These are phyloP conservation scores for Delichon dasypus DNA, from an alignment of 2,797 vertebrate species.

Conservation along the genomic window DNA sequence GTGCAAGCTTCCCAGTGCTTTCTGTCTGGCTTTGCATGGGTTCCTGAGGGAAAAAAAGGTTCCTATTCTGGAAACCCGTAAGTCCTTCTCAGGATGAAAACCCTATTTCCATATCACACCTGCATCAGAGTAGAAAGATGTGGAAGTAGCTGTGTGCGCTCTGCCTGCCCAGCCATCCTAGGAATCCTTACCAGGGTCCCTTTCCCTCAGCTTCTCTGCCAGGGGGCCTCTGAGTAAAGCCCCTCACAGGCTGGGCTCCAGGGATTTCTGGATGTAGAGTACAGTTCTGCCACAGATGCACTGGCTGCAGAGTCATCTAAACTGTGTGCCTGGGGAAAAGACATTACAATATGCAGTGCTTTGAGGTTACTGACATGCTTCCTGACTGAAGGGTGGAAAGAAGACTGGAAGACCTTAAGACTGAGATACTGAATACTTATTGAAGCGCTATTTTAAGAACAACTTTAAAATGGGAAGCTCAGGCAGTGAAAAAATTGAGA, in stretches of 20 bases:
- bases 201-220: not conserved
- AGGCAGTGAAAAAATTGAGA: not conserved
- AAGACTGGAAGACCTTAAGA: not conserved
- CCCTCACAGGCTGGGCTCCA: not conserved
- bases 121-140: not conserved
- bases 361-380: not conserved
- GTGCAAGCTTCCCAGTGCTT: not conserved
- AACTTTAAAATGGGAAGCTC: not conserved
- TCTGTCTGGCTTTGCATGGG: not conserved
- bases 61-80: not conserved
- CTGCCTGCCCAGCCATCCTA: not conserved
- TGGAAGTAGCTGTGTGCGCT: not conserved
- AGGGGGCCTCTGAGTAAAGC: not conserved
- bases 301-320: not conserved
- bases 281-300: not conserved
- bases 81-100: not conserved
- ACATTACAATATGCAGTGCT: not conserved
- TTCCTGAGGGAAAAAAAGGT: not conserved
- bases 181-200: not conserved
- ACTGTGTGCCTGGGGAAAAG: not conserved
- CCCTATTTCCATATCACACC: not conserved
- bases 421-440: not conserved
- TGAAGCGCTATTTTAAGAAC: not conserved
- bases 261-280: not conserved
- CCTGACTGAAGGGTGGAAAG: not conserved